Evolutionary conservation across 2,888 invertebrate species (phyloP).

Genomic region (Pammene fasciana): DNA sequence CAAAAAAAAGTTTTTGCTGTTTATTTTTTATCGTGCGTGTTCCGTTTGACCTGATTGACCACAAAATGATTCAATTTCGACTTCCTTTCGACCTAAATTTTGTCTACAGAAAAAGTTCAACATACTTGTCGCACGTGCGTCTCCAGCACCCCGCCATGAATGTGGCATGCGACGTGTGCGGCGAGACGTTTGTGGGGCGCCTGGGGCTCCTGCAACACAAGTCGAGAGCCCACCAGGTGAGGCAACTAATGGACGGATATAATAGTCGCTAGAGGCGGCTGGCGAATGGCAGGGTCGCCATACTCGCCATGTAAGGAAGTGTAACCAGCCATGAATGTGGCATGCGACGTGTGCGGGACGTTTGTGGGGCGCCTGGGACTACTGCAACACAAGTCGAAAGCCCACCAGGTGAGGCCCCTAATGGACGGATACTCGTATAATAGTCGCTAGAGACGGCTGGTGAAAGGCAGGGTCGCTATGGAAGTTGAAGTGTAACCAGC

Average conservation of each 20-base stretch:
- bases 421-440: too few relatives aligned
- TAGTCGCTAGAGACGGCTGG: too few relatives aligned
- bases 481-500: too few relatives aligned
- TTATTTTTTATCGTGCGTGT: too few relatives aligned
- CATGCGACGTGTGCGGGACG: constrained; percentile 12
- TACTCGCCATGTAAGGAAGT: not conserved
- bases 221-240: constrained; percentile 38
- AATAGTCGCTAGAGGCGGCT: too few relatives aligned
- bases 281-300: not conserved
- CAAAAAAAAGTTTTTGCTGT: too few relatives aligned
- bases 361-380: constrained; percentile 40
- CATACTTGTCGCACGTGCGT: constrained; percentile 44
- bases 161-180: constrained; percentile 43
- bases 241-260: too few relatives aligned
- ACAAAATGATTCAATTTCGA: too few relatives aligned
- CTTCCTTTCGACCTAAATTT: too few relatives aligned
- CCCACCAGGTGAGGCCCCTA: constrained; percentile 19
- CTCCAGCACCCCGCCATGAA: constrained; percentile 42
- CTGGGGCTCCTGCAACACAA: constrained; percentile 41
- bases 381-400: constrained; percentile 38
- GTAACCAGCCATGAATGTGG: too few relatives aligned
- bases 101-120: constrained; percentile 42
- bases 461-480: not conserved
- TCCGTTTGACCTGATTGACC: too few relatives aligned
- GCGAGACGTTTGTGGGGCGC: constrained; percentile 40